Evolutionary conservation across 2,888 invertebrate species (phyloP).

Genomic region (Leptopilina myrica): DNA sequence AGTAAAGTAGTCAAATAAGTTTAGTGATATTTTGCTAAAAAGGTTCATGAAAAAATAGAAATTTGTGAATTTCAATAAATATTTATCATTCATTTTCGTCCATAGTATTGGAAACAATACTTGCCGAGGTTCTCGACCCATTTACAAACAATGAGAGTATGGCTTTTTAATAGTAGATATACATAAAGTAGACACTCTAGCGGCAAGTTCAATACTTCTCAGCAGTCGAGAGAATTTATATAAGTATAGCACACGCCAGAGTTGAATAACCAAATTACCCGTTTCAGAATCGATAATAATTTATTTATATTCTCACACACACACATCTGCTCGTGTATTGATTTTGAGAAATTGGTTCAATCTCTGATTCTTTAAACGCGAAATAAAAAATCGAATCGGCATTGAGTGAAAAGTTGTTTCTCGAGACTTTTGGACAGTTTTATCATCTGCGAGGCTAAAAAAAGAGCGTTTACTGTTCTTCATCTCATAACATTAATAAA

Average conservation of each 20-base stretch:
- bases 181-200: background rate
- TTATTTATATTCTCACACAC: background rate
- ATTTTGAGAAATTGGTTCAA: no score
- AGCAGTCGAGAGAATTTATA: background rate
- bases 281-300: constrained; percentile 32
- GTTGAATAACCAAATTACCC: no score
- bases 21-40: no score
- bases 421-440: background rate
- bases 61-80: no score
- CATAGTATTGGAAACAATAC: background rate
- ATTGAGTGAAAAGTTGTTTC: background rate
- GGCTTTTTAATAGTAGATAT: constrained; percentile 39
- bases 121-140: constrained; percentile 51
- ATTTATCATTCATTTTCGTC: no score
- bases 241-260: no score
- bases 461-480: background rate
- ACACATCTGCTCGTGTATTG: no score
- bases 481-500: constrained; percentile 1
- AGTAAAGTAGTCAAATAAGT: no score
- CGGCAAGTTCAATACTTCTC: background rate
- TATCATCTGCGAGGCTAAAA: background rate
- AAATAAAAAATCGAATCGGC: no score
- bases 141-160: constrained; percentile 51
- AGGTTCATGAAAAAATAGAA: no score
- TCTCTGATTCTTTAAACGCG: no score